Evolutionary conservation across 1,140 invertebrate genomes (phyloP), one percentile per base, ranked within the genome.

Genomic region (Caerostris extrusa): DNA sequence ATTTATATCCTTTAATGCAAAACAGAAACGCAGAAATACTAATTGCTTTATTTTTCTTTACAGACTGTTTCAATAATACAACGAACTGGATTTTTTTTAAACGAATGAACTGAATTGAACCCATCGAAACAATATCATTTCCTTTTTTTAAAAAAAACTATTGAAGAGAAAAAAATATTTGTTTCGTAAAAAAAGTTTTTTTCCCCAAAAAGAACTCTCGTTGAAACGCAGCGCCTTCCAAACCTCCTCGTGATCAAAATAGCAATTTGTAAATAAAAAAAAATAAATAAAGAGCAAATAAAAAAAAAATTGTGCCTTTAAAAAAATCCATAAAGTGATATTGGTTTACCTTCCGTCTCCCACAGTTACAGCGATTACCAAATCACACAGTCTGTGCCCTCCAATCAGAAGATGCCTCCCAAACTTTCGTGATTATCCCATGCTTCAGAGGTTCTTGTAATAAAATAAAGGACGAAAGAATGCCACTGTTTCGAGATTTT

Each of bases 241-340:
- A 8, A 2, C 19, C 71, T 12, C 34, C 19, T 34, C 71, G 50
- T 77, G 55, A 57, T 58, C 55, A 85, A 85, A 85, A 85, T 57
- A 85, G 53, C 17, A 85, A 85, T 85, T 85, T 85, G 56, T 58
- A 85, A 77, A 50, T 77, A 77, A 53, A 77, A 50, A 0, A 50
- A 77, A 77, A 53, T 34, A 77, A 77, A 67, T 67, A 50, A 34
- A 34, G 34, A 34, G 34, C 0, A 34, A 34, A 34, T 34, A 34
- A 34, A 34, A 34, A 34, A 34, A 34, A 58, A 85, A n/a, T 4
- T 50, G 12, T 58, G 17, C 56, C 56, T 60, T 85, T 85, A 3
- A 19, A 64, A 67, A 88, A 88, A 88, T 88, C 86, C 86, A 88
- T 88, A 88, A 88, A 88, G 14, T 50, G 86, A 88, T 88, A 88